Conservation (phyloP, 2,797 vertebrate genomes). For the Tragopan temminckii region DNA sequence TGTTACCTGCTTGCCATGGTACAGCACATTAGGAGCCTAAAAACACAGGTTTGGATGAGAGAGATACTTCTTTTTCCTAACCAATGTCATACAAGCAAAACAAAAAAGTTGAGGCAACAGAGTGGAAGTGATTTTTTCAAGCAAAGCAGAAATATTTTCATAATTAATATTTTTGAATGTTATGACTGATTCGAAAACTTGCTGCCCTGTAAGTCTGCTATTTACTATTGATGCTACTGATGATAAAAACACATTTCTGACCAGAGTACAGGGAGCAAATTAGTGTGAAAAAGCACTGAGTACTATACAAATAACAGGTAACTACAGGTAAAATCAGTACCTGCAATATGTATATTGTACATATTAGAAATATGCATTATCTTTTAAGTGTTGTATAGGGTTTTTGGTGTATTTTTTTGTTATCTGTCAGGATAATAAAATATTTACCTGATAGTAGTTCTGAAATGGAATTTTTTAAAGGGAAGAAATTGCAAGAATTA, state of each 20-base stretch:
- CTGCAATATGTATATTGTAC: rapidly evolving
- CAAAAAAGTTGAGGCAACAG: not conserved
- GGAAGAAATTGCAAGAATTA: not conserved
- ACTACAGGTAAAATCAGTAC: not conserved
- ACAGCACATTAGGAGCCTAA: slow-evolving; percentile 6
- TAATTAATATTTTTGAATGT: slow-evolving; percentile 29
- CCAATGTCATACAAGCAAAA: slow-evolving; percentile 27
- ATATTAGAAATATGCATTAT: not conserved
- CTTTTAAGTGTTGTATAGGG: not conserved
- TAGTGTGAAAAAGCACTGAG: not conserved
- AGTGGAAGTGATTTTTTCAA: slow-evolving; percentile 14
- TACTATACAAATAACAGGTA: not conserved
- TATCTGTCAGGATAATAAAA: not conserved
- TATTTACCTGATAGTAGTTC: not conserved
- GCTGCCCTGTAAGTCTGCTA: not conserved
- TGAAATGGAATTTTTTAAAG: not conserved
- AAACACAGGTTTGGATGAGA: slow-evolving; percentile 29
- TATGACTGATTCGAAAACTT: slow-evolving; percentile 20
- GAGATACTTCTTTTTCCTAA: slow-evolving; percentile 24
- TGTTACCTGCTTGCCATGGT: slow-evolving; percentile 10
- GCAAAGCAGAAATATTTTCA: slow-evolving; percentile 31
- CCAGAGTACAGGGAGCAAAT: not conserved
- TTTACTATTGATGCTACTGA: not conserved
- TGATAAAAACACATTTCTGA: slow-evolving; percentile 11
- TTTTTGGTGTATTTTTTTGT: not conserved